Conservation (phyloP, 2,797 vertebrate species). For the Clarias laeviceps region DNA sequence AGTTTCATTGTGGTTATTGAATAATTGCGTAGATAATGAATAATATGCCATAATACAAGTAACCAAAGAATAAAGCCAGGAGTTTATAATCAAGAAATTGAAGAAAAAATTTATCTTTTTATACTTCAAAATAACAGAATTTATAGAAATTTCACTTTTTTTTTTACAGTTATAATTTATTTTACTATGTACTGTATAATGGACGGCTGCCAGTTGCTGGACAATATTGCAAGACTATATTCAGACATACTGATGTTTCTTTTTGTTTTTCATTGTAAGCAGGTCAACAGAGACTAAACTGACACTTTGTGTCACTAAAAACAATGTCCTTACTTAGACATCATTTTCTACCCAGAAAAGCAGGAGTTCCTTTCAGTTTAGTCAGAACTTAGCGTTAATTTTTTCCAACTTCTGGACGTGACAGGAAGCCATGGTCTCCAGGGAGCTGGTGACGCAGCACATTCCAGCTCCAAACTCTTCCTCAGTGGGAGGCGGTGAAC, state of each 20-base stretch:
- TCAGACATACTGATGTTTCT: background rate
- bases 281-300: background rate
- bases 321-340: constrained; percentile 20
- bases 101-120: background rate
- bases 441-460: constrained; percentile 34
- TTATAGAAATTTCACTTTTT: background rate
- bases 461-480: constrained; percentile 18
- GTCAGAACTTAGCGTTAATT: background rate
- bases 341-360: background rate
- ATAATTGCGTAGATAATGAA: background rate
- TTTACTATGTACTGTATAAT: background rate
- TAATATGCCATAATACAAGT: background rate
- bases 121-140: background rate
- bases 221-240: background rate
- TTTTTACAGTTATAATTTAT: background rate
- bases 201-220: background rate
- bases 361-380: background rate
- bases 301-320: background rate
- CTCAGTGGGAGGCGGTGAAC: constrained; percentile 21
- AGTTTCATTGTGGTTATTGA: background rate
- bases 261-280: background rate
- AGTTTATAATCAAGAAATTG: background rate
- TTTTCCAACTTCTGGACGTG: background rate
- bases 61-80: background rate
- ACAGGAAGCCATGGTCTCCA: constrained; percentile 26